Evolutionary conservation across 1,140 invertebrate genomes (phyloP).

Genomic region (Oryzaephilus surinamensis): DNA sequence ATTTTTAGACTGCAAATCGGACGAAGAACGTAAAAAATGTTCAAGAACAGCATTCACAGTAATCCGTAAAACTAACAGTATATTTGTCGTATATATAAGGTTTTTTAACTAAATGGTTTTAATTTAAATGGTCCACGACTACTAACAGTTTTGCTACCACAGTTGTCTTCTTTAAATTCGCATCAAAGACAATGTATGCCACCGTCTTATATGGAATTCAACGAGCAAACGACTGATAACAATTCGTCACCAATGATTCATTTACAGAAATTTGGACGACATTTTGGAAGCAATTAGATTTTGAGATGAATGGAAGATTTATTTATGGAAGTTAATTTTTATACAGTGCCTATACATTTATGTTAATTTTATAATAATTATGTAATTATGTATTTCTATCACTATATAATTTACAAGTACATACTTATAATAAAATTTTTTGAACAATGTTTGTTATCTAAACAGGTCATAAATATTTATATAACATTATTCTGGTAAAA

Average conservation of each 20-base stretch:
- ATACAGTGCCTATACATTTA: too few relatives aligned
- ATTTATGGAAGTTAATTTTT: too few relatives aligned
- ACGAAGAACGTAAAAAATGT: constrained; percentile 68
- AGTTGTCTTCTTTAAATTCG: too few relatives aligned
- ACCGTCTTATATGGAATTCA: constrained; percentile 21
- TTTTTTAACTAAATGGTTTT: constrained; percentile 45
- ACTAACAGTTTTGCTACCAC: constrained; percentile 10
- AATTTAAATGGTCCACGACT: constrained; percentile 7
- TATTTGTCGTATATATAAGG: constrained; percentile 30
- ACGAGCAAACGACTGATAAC: constrained; percentile 20
- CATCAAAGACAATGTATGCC: too few relatives aligned
- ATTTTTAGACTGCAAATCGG: constrained; percentile 22
- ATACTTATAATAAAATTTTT: too few relatives aligned
- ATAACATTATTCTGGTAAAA: too few relatives aligned
- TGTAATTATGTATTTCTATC: too few relatives aligned
- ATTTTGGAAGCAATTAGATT: constrained; percentile 30
- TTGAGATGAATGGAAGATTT: too few relatives aligned
- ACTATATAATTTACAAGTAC: too few relatives aligned
- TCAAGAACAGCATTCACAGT: constrained; percentile 81
- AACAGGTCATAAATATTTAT: too few relatives aligned
- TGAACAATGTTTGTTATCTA: too few relatives aligned
- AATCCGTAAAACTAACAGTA: constrained; percentile 35
- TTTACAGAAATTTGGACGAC: constrained; percentile 32
- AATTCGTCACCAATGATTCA: constrained; percentile 32
- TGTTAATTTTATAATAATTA: too few relatives aligned